These are phyloP conservation scores for Venusia cambrica DNA, from an alignment of 2,888 invertebrate genomes.

Conservation along the genomic window DNA sequence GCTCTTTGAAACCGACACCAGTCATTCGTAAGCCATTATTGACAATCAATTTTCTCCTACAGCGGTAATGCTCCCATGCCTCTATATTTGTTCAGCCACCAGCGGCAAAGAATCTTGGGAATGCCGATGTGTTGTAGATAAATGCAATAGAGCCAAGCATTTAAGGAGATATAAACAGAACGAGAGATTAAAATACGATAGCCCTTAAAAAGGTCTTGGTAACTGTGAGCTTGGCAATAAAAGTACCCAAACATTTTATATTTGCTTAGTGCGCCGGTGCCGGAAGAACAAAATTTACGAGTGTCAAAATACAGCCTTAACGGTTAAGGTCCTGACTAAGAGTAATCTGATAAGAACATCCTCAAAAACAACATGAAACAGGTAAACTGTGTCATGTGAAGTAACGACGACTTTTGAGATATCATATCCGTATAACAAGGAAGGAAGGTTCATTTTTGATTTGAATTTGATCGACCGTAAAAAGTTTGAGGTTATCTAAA, in stretches of 20 bases:
- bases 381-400: constrained; percentile 42
- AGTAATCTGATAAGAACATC: constrained; percentile 39
- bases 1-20: constrained; percentile 16
- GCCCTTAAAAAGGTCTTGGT: not conserved
- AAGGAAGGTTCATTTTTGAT: constrained; percentile 19
- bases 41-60: constrained; percentile 14
- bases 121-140: not conserved
- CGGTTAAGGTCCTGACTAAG: constrained; percentile 30
- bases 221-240: constrained; percentile 1
- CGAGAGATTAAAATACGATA: constrained; percentile 2
- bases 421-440: constrained; percentile 17
- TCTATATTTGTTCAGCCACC: constrained; percentile 5
- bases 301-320: constrained; percentile 25
- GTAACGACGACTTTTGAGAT: constrained; percentile 36
- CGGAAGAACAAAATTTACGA: constrained; percentile 21
- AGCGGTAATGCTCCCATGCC: constrained; percentile 9
- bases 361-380: constrained; percentile 39
- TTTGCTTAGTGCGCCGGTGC: constrained; percentile 11
- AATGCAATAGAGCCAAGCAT: no score
- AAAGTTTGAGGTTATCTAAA: constrained; percentile 27
- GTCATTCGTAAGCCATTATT: constrained; percentile 14
- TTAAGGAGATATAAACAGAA: no score
- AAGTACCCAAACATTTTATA: constrained; percentile 4
- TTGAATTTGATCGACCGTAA: constrained; percentile 17
- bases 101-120: constrained; percentile 2